These are phyloP conservation scores for Lepus europaeus DNA, from an alignment of 2,113 vertebrate genomes.

Conservation along the genomic window DNA sequence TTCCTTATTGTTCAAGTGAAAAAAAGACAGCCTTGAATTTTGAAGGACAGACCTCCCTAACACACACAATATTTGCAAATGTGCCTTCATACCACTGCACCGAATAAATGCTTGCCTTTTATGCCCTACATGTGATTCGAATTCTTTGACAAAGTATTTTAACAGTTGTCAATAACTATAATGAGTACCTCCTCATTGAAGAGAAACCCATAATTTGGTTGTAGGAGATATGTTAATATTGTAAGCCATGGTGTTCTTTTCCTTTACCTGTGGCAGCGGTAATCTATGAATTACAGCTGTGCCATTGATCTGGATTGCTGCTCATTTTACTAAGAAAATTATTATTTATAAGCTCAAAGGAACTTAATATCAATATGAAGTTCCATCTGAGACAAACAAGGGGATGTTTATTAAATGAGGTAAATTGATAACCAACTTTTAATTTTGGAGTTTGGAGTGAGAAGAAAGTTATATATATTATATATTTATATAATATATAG, in stretches of 20 bases:
- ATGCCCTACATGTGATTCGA: constrained; percentile 27
- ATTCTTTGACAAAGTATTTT: constrained; percentile 64
- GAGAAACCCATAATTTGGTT: constrained; percentile 61
- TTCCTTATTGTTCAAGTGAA: constrained; percentile 50
- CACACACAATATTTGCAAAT: constrained; percentile 42
- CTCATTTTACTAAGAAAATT: constrained; percentile 66
- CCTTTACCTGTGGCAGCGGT: constrained; percentile 25
- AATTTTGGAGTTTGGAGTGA: not conserved
- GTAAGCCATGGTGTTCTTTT: constrained; percentile 49
- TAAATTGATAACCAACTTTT: constrained; percentile 32
- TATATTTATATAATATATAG: not conserved
- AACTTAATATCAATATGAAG: constrained; percentile 44
- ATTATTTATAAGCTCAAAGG: constrained; percentile 36
- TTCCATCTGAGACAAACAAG: constrained; percentile 28
- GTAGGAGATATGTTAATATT: constrained; percentile 59
- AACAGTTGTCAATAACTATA: constrained; percentile 62
- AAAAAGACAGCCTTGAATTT: constrained; percentile 45
- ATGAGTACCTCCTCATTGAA: constrained; percentile 39
- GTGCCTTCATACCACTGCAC: not conserved
- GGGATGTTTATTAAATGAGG: not conserved
- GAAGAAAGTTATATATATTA: not conserved
- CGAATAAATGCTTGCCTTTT: constrained; percentile 60
- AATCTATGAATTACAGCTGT: constrained; percentile 57
- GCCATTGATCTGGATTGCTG: not conserved
- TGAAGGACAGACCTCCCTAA: not conserved